phyloP scores from a whole-genome alignment of 2,797 vertebrate genomes.

The Myotis findleyi region DNA sequence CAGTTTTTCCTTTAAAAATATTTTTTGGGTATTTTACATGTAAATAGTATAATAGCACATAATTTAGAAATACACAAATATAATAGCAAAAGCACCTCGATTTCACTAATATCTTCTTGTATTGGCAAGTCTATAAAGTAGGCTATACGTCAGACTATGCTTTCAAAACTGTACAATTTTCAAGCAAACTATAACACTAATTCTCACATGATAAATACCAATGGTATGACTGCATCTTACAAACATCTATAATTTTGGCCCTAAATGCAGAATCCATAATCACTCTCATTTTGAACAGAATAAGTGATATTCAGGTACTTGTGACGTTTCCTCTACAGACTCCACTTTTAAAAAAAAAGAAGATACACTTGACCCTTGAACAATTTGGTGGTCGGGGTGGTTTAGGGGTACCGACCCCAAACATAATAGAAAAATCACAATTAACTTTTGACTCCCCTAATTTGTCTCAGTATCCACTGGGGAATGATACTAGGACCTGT shows the following conservation, averaged over 20 bases:
- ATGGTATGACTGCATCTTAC: not conserved
- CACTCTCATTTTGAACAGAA: slow-evolving; percentile 32
- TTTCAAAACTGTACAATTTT: slow-evolving; percentile 21
- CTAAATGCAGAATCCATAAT: slow-evolving; percentile 22
- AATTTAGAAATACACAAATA: not conserved
- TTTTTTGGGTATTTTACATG: not conserved
- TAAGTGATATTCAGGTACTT: not conserved
- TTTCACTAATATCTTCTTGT: not conserved
- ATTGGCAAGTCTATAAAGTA: not conserved
- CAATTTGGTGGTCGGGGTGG: not conserved
- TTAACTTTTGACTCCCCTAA: not conserved
- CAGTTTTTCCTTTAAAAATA: slow-evolving; percentile 13
- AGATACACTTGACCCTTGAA: not conserved
- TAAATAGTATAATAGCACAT: not conserved
- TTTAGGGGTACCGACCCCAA: not conserved
- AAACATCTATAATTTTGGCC: not conserved
- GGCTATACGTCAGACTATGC: not conserved
- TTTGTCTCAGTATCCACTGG: not conserved
- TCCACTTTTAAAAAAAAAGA: not conserved
- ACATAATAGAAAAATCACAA: not conserved
- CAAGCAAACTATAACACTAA: slow-evolving; percentile 27
- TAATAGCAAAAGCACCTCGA: not conserved
- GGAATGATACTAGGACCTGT: not conserved
- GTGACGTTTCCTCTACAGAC: not conserved
- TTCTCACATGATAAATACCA: slow-evolving; percentile 5